A percentile compares a stretch with the other conserved stretches of the same genome.
Conservation (phyloP, 2,888 invertebrate species). For the Aquatica leii region DNA sequence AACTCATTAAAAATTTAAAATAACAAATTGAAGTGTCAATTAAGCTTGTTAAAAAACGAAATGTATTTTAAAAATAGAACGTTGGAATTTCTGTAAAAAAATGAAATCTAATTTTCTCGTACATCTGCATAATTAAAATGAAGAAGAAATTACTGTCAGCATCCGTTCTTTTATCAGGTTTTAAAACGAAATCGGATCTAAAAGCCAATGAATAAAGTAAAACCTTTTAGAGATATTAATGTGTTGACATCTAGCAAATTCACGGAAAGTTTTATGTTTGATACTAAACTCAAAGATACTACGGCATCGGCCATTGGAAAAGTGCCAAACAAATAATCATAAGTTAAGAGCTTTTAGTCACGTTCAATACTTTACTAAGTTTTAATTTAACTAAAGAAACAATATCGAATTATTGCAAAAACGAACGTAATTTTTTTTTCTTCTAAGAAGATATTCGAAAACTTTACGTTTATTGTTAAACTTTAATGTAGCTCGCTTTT, state of each 20-base stretch:
- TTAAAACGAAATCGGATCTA: conserved; percentile 25
- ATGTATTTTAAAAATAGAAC: neutral
- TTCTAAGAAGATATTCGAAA: conserved; percentile 10
- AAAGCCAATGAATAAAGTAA: conserved; percentile 31
- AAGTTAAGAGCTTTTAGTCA: conserved; percentile 20
- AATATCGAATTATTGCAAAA: neutral
- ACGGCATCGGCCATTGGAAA: conserved; percentile 21
- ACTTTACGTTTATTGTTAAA: conserved; percentile 23
- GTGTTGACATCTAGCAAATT: conserved; percentile 32
- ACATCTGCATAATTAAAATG: conserved; percentile 26
- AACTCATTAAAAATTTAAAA: conserved; percentile 1
- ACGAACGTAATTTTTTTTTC: neutral
- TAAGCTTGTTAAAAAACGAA: neutral
- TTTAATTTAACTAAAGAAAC: neutral
- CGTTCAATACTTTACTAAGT: conserved; percentile 6
- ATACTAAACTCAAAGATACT: conserved; percentile 20
- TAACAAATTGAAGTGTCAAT: conserved; percentile 8
- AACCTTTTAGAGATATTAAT: conserved; percentile 32
- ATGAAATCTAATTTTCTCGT: conserved; percentile 17
- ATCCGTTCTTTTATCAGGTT: conserved; percentile 18
- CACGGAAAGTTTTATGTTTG: conserved; percentile 30
- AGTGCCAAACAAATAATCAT: conserved; percentile 24
- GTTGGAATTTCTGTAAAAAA: conserved; percentile 8
- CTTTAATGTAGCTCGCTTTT: conserved; percentile 23
- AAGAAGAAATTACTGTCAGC: conserved; percentile 15